Percentiles rank a stretch among this genome's conserved stretches.
phyloP scores from a whole-genome alignment of 1,140 invertebrate genomes.

The Pseudachorutes palmiensis region DNA sequence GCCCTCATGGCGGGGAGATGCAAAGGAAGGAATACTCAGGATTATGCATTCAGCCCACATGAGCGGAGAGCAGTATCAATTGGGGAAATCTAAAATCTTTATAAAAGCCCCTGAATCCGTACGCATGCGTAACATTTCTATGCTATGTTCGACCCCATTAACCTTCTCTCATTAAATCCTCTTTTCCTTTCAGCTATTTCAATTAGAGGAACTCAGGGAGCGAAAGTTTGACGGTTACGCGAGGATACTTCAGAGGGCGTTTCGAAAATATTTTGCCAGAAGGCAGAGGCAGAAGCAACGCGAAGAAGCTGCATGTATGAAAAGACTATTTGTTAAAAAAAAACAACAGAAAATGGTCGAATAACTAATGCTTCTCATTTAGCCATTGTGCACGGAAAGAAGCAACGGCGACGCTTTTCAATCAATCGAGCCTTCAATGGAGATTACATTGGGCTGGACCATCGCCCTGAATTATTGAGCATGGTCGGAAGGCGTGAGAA shows the following conservation, averaged over 20 bases:
- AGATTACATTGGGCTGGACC: conserved; percentile 65
- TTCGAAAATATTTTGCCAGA: conserved; percentile 58
- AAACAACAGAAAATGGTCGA: conserved; percentile 5
- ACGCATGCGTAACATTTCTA: conserved; percentile 32
- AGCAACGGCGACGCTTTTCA: conserved; percentile 57
- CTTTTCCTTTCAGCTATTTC: conserved; percentile 48
- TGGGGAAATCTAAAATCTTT: conserved; percentile 65
- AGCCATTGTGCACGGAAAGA: conserved; percentile 57
- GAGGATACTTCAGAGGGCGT: conserved; percentile 62
- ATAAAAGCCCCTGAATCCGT: conserved; percentile 69
- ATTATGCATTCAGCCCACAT: conserved; percentile 57
- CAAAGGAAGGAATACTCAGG: conserved; percentile 51
- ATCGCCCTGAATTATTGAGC: conserved; percentile 50
- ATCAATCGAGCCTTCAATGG: conserved; percentile 64
- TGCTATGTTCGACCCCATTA: conserved; percentile 2
- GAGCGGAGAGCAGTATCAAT: conserved; percentile 58
- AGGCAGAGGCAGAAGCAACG: conserved; percentile 55
- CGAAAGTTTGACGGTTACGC: conserved; percentile 62
- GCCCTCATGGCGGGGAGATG: conserved; percentile 55
- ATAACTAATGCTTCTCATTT: conserved; percentile 41
- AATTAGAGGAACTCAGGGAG: conserved; percentile 63
- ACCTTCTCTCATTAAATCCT: neutral
- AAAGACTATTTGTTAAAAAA: neutral
- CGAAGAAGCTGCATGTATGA: conserved; percentile 49
- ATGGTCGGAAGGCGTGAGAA: conserved; percentile 59